Evolutionary conservation across 2,797 vertebrate species (phyloP).

Genomic region (Sebastes miniatus): DNA sequence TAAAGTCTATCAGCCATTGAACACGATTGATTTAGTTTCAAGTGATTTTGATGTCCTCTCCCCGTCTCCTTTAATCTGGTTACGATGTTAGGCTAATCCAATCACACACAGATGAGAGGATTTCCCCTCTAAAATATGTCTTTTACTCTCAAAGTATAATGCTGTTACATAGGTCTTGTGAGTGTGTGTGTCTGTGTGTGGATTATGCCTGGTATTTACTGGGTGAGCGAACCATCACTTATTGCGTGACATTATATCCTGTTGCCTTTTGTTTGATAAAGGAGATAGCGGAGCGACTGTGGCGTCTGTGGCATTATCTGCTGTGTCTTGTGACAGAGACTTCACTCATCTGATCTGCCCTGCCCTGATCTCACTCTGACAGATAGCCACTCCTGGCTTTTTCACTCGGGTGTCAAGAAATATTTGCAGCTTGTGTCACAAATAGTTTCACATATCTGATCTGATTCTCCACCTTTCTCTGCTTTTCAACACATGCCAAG

Average conservation of each 20-base stretch:
- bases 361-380: not conserved
- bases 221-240: slow-evolving; percentile 48
- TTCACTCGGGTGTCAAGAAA: slow-evolving; percentile 35
- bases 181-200: not conserved
- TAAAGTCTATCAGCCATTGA: slow-evolving; percentile 31
- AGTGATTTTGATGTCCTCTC: slow-evolving; percentile 50
- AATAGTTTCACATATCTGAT: slow-evolving; percentile 32
- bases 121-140: slow-evolving; percentile 56
- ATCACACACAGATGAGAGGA: slow-evolving; percentile 59
- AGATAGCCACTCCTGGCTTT: not conserved
- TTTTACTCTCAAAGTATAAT: slow-evolving; percentile 33
- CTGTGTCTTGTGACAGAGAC: slow-evolving; percentile 52
- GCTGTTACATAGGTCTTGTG: slow-evolving; percentile 27
- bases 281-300: slow-evolving; percentile 32
- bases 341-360: slow-evolving; percentile 37
- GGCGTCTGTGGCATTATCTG: slow-evolving; percentile 60
- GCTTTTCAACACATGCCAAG: not conserved
- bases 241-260: slow-evolving; percentile 60
- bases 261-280: slow-evolving; percentile 48
- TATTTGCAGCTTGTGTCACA: slow-evolving; percentile 15
- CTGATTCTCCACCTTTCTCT: not conserved
- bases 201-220: slow-evolving; percentile 14
- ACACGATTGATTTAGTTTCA: slow-evolving; percentile 60
- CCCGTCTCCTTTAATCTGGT: slow-evolving; percentile 57
- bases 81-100: slow-evolving; percentile 65